Evolutionary conservation across 2,888 invertebrate genomes (phyloP).

Genomic region (Oscheius sp.): DNA sequence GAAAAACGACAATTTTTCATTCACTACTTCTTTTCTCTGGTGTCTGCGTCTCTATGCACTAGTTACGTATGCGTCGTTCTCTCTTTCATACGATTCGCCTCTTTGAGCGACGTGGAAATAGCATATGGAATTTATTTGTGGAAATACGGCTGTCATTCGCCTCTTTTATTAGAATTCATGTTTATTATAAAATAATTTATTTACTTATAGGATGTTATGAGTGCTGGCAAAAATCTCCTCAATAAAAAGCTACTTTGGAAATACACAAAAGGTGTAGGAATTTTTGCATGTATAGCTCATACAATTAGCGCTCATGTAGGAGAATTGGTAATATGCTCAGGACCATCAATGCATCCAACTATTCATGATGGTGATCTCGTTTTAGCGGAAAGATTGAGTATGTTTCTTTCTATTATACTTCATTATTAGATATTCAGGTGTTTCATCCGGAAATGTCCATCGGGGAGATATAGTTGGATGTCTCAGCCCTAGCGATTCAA

Average conservation of each 20-base stretch:
- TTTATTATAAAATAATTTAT: not conserved
- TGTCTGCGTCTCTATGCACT: no score
- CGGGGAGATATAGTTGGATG: slow-evolving; percentile 67
- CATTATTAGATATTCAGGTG: slow-evolving; percentile 6
- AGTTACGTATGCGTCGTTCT: no score
- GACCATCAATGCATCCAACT: slow-evolving; percentile 69
- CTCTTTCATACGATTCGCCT: no score
- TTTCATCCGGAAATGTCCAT: slow-evolving; percentile 38
- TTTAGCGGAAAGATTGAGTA: slow-evolving; percentile 62
- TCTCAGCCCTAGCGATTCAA: slow-evolving; percentile 59
- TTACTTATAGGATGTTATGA: slow-evolving; percentile 11
- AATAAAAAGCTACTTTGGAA: slow-evolving; percentile 26
- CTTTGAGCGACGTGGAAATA: no score
- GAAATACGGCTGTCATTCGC: not conserved
- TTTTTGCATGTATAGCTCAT: slow-evolving; percentile 54
- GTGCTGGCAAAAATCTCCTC: not conserved
- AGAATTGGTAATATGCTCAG: slow-evolving; percentile 62
- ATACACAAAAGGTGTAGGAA: slow-evolving; percentile 45
- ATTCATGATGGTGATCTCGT: slow-evolving; percentile 69
- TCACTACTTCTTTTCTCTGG: no score
- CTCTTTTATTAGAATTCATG: not conserved
- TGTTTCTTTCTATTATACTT: slow-evolving; percentile 23
- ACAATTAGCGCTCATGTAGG: slow-evolving; percentile 54
- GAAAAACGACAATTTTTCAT: no score
- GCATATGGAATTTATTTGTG: no score